Conservation (phyloP, 2,797 vertebrate species). For the Emydoidea blandingii region DNA sequence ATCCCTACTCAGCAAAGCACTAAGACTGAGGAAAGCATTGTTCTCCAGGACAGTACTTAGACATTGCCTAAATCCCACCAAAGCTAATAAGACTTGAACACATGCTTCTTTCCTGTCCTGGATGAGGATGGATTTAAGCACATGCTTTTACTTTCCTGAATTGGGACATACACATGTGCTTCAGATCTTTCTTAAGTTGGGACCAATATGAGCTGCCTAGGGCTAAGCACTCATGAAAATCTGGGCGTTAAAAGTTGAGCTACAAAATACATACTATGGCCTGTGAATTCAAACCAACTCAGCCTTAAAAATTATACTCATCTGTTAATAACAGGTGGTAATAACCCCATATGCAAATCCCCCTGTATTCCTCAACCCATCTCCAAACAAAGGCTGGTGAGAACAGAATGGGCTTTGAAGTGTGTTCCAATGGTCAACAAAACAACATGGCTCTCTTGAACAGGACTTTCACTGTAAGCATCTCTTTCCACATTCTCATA, state of each 20-base stretch:
- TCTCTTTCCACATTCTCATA: neutral
- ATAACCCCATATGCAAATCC: neutral
- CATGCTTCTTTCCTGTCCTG: neutral
- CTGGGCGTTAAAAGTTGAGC: neutral
- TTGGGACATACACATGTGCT: neutral
- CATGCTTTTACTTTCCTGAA: neutral
- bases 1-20: neutral
- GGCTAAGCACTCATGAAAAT: neutral
- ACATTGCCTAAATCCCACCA: neutral
- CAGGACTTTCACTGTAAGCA: neutral
- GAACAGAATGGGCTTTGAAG: accelerated
- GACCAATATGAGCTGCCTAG: neutral
- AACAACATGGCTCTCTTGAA: neutral
- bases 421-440: neutral
- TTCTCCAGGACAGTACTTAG: neutral
- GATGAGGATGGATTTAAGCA: neutral
- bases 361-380: neutral
- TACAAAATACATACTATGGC: neutral
- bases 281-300: neutral
- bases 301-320: neutral
- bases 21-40: neutral
- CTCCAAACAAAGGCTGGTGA: neutral
- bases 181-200: neutral
- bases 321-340: neutral
- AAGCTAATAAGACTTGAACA: neutral